A percentile compares a stretch with the other conserved stretches of the same genome.
phyloP scores from a whole-genome alignment of 2,113 vertebrate genomes.

The Neopipo cinnamomea region DNA sequence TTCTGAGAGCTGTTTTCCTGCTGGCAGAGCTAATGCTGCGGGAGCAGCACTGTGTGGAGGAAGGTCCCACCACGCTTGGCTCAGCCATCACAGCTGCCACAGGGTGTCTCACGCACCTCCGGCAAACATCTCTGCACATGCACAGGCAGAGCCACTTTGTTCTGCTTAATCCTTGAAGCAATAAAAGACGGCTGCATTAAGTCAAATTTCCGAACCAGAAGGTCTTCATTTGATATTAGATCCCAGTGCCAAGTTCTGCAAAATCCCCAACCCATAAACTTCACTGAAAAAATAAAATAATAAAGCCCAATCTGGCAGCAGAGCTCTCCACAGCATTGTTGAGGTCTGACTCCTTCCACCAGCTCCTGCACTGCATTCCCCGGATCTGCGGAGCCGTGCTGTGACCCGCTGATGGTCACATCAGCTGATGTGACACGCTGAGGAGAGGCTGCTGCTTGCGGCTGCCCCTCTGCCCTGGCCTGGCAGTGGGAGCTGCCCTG shows the following conservation, averaged over 20 bases:
- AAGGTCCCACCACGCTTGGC: not conserved
- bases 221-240: conserved; percentile 55
- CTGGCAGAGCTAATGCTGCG: fast-evolving
- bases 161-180: conserved; percentile 40
- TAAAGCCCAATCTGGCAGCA: conserved; percentile 34
- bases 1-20: not conserved
- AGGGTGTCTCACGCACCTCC: conserved; percentile 4
- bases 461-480: not conserved
- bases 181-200: conserved; percentile 49
- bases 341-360: conserved; percentile 42
- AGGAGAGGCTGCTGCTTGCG: not conserved
- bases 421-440: fast-evolving
- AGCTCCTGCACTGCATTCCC: not conserved
- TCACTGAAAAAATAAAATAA: conserved; percentile 23
- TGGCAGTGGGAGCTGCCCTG: fast-evolving
- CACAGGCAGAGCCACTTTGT: conserved; percentile 48
- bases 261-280: conserved; percentile 50
- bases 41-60: not conserved
- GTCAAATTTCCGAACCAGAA: conserved; percentile 64
- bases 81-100: not conserved
- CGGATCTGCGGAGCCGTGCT: not conserved
- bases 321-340: conserved; percentile 27
- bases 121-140: not conserved
- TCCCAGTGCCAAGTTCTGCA: conserved; percentile 49
- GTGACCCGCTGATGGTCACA: not conserved